Percentiles rank a stretch among this genome's conserved stretches.
These are phyloP conservation scores for Margaritifera margaritifera DNA, from an alignment of 2,888 invertebrate genomes.

Conservation along the genomic window DNA sequence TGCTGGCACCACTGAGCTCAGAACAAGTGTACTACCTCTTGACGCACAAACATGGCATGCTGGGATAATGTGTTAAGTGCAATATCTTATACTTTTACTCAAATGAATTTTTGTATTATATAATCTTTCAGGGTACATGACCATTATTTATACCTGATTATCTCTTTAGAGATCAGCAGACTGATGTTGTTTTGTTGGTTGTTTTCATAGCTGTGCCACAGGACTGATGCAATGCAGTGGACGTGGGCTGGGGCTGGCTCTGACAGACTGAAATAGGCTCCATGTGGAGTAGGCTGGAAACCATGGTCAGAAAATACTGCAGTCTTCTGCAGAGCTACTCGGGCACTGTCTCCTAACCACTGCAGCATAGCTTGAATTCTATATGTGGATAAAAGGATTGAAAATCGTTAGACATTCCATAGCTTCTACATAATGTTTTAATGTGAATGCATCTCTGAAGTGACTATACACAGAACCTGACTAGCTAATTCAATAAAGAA, in stretches of 20 bases:
- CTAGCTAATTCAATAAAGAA: too few species aligned
- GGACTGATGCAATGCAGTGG: slow-evolving; percentile 87
- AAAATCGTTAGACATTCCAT: not conserved
- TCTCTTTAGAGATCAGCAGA: slow-evolving; percentile 81
- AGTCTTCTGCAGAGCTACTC: slow-evolving; percentile 54
- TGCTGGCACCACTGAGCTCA: too few species aligned
- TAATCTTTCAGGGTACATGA: not conserved
- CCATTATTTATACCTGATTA: slow-evolving; percentile 79
- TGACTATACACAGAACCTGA: too few species aligned
- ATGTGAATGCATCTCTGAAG: too few species aligned
- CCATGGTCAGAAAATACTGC: slow-evolving; percentile 38
- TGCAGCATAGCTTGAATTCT: slow-evolving; percentile 76
- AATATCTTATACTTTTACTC: too few species aligned
- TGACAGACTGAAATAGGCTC: slow-evolving; percentile 41
- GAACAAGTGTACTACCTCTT: too few species aligned
- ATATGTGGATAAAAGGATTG: slow-evolving; percentile 8
- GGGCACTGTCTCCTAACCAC: slow-evolving; percentile 82
- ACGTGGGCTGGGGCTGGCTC: slow-evolving; percentile 68
- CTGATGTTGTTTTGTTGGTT: slow-evolving; percentile 76
- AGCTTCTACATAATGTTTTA: too few species aligned
- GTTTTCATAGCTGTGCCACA: slow-evolving; percentile 78
- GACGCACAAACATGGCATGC: too few species aligned
- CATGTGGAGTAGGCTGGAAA: slow-evolving; percentile 31
- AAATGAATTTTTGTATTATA: too few species aligned
- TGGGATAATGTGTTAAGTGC: too few species aligned